Evolutionary conservation across 2,797 vertebrate species (phyloP), one percentile per base, ranked within the genome.

Genomic region (Malacoraja senta): DNA sequence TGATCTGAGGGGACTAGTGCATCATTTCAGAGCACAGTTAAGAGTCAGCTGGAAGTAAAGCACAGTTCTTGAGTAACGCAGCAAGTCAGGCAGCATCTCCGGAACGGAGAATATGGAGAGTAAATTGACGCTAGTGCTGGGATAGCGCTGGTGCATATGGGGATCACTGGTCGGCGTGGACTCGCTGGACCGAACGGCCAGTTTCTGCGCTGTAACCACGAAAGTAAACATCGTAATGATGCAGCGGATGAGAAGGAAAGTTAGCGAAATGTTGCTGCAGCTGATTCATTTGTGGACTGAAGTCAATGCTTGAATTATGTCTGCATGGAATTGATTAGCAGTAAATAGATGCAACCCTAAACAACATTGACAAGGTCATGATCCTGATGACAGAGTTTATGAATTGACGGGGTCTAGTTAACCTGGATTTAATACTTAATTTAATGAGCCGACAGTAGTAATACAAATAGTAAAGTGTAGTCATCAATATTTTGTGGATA

Each of bases 351-450:
- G 61, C 32, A 88, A 35, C n/a, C 61, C 32, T 65, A 17, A 65
- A 32, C 84, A 88, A 19, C 84, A 88, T 63, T 65, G 84, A 21
- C 84, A 88, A 65, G n/a, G 61, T 65, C 29, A 65, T 35, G n/a
- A 32, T 65, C n/a, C 15, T 32, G 84, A 61, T 88, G 61, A 88
- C 84, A 88, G 35, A 32, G 65, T 88, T 88, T 63, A 88, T 88
- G 29, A 88, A 19, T 7, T 88, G 84, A 68, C 24, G 2, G 61
- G n/a, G 15, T 21, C 61, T 88, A 61, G n/a, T 32, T 65, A 88
- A 88, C 17, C 65, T 65, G 61, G 17, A 65, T 88, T 65, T n/a
- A 88, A 61, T 88, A 32, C 63, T n/a, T 19, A 17, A 17, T 86
- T 86, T 86, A 86, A 65, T 61, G 21, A 35, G 6, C 19, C 21